phyloP scores from a whole-genome alignment of 2,797 vertebrate genomes.

The Gymnothorax reevesii region DNA sequence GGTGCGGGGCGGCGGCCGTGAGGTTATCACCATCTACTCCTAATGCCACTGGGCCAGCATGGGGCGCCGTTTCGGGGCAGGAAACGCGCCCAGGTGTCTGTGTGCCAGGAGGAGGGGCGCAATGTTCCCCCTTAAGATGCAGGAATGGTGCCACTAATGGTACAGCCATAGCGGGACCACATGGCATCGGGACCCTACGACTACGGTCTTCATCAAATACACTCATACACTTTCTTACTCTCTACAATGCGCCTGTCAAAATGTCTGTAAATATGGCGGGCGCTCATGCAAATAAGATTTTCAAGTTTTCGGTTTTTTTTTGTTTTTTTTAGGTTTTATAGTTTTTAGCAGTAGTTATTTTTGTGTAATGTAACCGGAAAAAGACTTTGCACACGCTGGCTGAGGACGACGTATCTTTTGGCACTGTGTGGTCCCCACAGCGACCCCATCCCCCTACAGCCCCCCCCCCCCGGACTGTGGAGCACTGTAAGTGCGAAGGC shows the following conservation, averaged over 20 bases:
- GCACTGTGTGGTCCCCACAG: background rate
- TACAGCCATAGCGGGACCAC: background rate
- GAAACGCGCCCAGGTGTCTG: background rate
- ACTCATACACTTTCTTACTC: background rate
- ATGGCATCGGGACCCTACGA: background rate
- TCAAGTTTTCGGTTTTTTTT: background rate
- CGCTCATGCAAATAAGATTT: background rate
- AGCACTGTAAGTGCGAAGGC: background rate
- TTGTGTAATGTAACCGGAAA: background rate
- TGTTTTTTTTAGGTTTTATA: background rate
- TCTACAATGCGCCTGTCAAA: background rate
- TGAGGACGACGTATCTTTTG: background rate
- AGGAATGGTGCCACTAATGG: background rate
- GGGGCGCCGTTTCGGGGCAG: background rate
- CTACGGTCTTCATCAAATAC: background rate
- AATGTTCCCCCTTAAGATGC: background rate
- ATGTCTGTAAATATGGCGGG: background rate
- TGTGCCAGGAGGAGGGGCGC: background rate
- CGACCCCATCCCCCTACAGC: no score
- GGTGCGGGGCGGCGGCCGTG: constrained; percentile 90
- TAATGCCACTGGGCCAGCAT: constrained; percentile 54
- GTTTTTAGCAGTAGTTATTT: background rate
- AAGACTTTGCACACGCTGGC: background rate
- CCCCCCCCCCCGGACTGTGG: background rate
- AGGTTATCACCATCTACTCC: constrained; percentile 97